Evolutionary conservation across 2,888 invertebrate species (phyloP).

Genomic region (Drosophila leonis): DNA sequence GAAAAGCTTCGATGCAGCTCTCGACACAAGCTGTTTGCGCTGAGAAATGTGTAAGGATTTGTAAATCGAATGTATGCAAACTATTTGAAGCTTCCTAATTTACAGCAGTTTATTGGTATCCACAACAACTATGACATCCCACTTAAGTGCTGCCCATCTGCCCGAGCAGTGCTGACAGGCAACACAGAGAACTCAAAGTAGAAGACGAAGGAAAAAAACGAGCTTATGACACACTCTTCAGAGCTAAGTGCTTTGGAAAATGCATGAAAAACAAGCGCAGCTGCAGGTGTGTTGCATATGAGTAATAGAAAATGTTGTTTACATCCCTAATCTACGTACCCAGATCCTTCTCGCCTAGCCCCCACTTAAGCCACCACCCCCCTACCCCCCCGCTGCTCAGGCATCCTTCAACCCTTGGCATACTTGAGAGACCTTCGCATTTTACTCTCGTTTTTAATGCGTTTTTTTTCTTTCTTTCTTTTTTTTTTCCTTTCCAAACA

Average conservation of each 20-base stretch:
- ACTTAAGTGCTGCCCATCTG: conserved; percentile 12
- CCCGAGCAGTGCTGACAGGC: not conserved
- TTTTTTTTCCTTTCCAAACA: conserved; percentile 18
- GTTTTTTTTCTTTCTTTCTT: conserved; percentile 21
- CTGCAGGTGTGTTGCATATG: conserved; percentile 22
- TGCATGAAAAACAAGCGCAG: conserved; percentile 12
- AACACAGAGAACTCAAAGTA: not conserved
- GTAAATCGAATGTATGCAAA: not conserved
- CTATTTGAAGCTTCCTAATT: conserved; percentile 11
- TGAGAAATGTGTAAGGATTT: not conserved
- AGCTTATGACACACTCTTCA: conserved; percentile 3
- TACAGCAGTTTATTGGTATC: conserved; percentile 3
- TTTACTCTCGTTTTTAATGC: conserved; percentile 60
- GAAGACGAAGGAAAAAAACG: not conserved
- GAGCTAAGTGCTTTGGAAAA: conserved; percentile 12
- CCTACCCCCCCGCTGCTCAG: not conserved
- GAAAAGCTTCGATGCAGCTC: not conserved
- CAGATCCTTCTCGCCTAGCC: not conserved
- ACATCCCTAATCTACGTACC: not conserved
- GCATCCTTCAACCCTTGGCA: conserved; percentile 2
- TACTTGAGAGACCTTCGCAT: conserved; percentile 30
- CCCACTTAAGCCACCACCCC: not conserved
- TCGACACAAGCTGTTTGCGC: not conserved
- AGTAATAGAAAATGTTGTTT: conserved; percentile 6
- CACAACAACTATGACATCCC: not conserved